Evolutionary conservation across 2,797 vertebrate species (phyloP).

Genomic region (Lutra lutra): DNA sequence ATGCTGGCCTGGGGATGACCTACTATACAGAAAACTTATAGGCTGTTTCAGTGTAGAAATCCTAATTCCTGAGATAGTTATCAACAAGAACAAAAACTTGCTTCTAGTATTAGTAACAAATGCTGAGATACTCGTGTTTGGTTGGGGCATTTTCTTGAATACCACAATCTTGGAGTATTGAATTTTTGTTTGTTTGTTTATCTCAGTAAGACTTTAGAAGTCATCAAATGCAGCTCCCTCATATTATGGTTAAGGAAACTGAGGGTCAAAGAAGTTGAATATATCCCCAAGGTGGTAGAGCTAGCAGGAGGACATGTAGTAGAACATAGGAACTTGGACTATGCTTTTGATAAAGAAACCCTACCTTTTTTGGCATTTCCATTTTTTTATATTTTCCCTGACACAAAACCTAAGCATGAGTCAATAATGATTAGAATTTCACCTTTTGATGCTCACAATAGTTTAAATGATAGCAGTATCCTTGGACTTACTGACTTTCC

Average conservation of each 20-base stretch:
- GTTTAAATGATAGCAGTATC: slow-evolving; percentile 52
- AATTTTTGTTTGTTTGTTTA: neutral
- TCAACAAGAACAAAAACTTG: neutral
- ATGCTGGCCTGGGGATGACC: neutral
- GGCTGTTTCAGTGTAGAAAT: neutral
- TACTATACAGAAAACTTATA: neutral
- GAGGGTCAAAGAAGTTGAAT: neutral
- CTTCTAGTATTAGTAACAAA: slow-evolving; percentile 1
- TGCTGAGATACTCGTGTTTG: neutral
- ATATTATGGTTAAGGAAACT: neutral
- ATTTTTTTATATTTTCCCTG: slow-evolving; percentile 50
- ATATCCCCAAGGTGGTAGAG: neutral
- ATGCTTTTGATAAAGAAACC: neutral
- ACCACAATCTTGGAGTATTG: neutral
- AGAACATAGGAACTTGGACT: neutral
- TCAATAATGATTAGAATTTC: slow-evolving; percentile 67
- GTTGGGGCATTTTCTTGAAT: neutral
- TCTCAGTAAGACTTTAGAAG: neutral
- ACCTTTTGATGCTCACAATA: slow-evolving; percentile 51
- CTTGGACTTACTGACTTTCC: slow-evolving; percentile 32
- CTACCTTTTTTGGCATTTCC: slow-evolving; percentile 37
- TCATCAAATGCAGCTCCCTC: neutral
- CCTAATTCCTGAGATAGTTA: neutral
- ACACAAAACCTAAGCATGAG: slow-evolving; percentile 46
- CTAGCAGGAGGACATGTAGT: neutral